phyloP scores from a whole-genome alignment of 2,888 invertebrate species.

The Aquatica leii region DNA sequence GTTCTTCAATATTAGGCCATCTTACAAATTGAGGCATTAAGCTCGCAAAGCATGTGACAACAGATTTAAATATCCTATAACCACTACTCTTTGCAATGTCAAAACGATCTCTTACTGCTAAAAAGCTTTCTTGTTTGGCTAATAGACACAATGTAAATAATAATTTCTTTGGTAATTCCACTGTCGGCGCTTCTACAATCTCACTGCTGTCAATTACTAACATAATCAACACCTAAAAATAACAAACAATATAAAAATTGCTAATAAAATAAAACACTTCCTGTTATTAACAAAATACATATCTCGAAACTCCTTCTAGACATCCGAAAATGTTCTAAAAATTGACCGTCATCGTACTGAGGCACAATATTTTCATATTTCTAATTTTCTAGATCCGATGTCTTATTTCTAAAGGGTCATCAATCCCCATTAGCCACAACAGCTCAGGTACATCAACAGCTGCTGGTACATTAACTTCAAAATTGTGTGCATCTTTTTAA shows the following conservation, averaged over 20 bases:
- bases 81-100: not conserved
- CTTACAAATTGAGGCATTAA: constrained; percentile 1
- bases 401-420: not conserved
- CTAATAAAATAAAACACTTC: too few relatives aligned
- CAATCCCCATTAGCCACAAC: not conserved
- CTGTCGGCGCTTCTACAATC: not conserved
- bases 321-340: constrained; percentile 6
- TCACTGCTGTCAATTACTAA: not conserved
- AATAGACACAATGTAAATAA: not conserved
- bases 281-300: too few relatives aligned
- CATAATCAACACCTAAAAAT: not conserved
- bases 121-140: constrained; percentile 1
- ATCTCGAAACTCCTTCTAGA: not conserved
- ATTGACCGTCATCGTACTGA: not conserved
- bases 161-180: not conserved
- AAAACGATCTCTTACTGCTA: constrained; percentile 8
- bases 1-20: constrained; percentile 2
- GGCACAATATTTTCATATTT: constrained; percentile 7
- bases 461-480: not conserved
- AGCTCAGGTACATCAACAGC: constrained; percentile 4
- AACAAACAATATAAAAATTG: not conserved
- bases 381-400: constrained; percentile 46
- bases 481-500: not conserved
- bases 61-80: constrained; percentile 2
- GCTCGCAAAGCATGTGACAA: constrained; percentile 2